Evolutionary conservation across 2,113 vertebrate genomes (phyloP), one percentile per base, ranked within the genome.

Genomic region (Zonotrichia leucophrys): DNA sequence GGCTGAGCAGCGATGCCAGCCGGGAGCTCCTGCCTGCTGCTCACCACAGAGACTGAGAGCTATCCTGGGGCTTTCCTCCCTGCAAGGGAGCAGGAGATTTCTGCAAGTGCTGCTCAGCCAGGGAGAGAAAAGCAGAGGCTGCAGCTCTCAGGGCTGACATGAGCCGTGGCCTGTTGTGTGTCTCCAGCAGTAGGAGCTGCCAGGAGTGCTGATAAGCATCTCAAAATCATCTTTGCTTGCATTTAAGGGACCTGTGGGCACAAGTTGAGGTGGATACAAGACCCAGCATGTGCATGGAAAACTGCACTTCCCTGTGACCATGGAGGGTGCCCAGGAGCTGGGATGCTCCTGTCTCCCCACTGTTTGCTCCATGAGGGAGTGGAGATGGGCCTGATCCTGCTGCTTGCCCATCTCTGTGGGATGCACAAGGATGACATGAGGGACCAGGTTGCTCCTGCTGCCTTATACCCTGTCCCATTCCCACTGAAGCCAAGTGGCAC

Each of bases 401-500:
- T 70, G 53, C 42, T 58, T 18, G 2, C 10, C 35, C 21, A 5
- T 14, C 42, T 62, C 49, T 0, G 0, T 30, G 50, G 12, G 13
- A 14, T 6, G 5, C 35, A 22, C 12, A 20, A 21, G 59, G 25
- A 10, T 13, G 42, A 11, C 4, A 4, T 0, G 21, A 69, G 24
- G 67, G 16, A 39, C 68, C 11, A 7, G 5, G 5, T 55, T 68
- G 39, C 18, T 69, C 21, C 39, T 6, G 3, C 55, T 30, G 35
- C 5, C 21, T 31, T 12, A 19, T 25, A 33, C 49, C 47, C 60
- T 23, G 19, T 35, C 15, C 66, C 46, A 5, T 47, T 88, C 37
- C 63, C 13, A 2, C 11, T n/a, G 0, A 0, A 24, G 5, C 41
- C 24, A 19, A 39, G 20, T 8, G 13, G 27, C 37, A 37, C 12